Evolutionary conservation across 2,888 invertebrate species (phyloP).

Genomic region (Pantelozetes paolii): DNA sequence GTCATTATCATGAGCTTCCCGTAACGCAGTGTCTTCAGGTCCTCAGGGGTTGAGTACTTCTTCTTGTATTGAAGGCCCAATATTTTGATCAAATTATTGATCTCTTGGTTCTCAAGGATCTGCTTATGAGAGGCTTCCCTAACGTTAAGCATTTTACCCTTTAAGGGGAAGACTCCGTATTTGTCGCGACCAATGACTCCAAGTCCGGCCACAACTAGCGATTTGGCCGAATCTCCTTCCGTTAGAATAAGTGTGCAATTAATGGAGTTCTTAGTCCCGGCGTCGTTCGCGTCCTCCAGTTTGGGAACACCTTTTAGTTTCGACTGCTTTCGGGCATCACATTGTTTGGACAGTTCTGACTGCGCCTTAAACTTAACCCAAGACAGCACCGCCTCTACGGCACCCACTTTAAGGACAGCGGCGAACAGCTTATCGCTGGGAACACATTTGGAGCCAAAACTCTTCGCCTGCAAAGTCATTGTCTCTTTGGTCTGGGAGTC

Average conservation of each 20-base stretch:
- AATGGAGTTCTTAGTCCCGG: constrained; percentile 76
- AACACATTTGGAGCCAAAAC: constrained; percentile 88
- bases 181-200: constrained; percentile 88
- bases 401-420: constrained; percentile 71
- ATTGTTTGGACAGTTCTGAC: constrained; percentile 79
- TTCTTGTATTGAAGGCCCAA: constrained; percentile 93
- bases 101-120: constrained; percentile 93
- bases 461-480: constrained; percentile 92
- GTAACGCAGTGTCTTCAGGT: constrained; percentile 83
- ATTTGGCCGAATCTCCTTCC: constrained; percentile 99
- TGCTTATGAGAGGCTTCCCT: constrained; percentile 94
- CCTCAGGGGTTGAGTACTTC: constrained; percentile 77
- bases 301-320: constrained; percentile 90
- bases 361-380: constrained; percentile 97
- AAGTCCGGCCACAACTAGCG: constrained; percentile 92
- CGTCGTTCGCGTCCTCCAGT: constrained; percentile 96
- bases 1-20: constrained; percentile 99
- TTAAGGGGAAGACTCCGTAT: constrained; percentile 93
- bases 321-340: constrained; percentile 74
- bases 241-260: constrained; percentile 95
- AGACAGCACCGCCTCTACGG: constrained; percentile 82
- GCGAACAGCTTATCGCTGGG: constrained; percentile 76
- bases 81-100: constrained; percentile 93
- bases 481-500: constrained; percentile 99
- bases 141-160: constrained; percentile 93